A percentile compares a stretch with the other conserved stretches of the same genome.
Evolutionary conservation across 53 echinoderm and acorn worm genomes (phyloP).

Genomic region (Stichopus horrens): DNA sequence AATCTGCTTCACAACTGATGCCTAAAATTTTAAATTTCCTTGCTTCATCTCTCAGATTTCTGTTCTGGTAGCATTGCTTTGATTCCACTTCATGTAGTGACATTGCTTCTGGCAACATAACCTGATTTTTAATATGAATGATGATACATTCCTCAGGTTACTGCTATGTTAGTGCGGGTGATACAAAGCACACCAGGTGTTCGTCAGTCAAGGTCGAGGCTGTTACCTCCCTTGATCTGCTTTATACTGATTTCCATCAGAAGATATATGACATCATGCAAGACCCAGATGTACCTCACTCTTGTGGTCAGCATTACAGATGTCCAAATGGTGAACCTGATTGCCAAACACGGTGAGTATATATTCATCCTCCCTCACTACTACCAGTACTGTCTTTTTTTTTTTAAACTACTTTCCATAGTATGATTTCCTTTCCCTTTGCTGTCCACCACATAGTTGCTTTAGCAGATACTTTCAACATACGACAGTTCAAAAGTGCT

Average conservation of each 20-base stretch:
- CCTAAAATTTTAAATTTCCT: too few relatives aligned
- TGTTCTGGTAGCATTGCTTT: too few relatives aligned
- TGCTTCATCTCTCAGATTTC: too few relatives aligned
- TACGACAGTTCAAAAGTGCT: too few relatives aligned
- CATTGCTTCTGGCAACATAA: too few relatives aligned
- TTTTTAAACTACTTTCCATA: too few relatives aligned
- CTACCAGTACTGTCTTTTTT: background rate
- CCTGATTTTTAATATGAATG: too few relatives aligned
- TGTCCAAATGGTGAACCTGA: slow-evolving; percentile 81
- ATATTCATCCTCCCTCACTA: background rate
- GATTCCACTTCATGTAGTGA: too few relatives aligned
- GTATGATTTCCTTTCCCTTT: too few relatives aligned
- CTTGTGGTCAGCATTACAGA: slow-evolving; percentile 71
- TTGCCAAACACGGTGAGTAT: slow-evolving; percentile 80
- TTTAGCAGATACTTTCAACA: too few relatives aligned
- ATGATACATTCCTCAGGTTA: slow-evolving; percentile 44
- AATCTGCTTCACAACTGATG: too few relatives aligned
- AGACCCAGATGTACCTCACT: slow-evolving; percentile 70
- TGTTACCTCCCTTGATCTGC: slow-evolving; percentile 88
- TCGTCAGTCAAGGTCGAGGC: slow-evolving; percentile 91
- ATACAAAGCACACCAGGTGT: slow-evolving; percentile 70
- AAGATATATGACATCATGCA: slow-evolving; percentile 89
- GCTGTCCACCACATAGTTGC: too few relatives aligned
- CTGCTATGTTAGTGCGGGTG: slow-evolving; percentile 78
- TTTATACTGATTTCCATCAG: slow-evolving; percentile 93